Percentiles rank a stretch among this genome's conserved stretches.
These are phyloP conservation scores for Piezodorus guildinii DNA, from an alignment of 1,140 invertebrate species.

Conservation along the genomic window DNA sequence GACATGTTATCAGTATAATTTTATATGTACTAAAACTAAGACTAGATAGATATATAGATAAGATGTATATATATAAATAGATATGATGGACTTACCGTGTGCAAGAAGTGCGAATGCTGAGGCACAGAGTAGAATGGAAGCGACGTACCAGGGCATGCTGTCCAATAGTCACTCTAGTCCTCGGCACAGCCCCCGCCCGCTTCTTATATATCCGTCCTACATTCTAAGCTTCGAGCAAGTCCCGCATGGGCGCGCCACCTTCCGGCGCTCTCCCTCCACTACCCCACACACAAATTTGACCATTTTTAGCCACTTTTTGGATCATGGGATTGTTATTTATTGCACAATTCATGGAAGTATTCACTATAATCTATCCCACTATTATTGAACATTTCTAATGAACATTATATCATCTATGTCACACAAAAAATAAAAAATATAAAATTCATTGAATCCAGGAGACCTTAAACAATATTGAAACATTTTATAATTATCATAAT, in stretches of 20 bases:
- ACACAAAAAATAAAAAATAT: too few relatives aligned
- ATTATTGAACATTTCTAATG: too few relatives aligned
- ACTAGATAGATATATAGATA: not conserved
- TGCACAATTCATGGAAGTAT: too few relatives aligned
- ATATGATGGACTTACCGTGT: not conserved
- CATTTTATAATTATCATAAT: too few relatives aligned
- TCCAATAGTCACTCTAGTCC: not conserved
- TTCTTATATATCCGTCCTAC: slow-evolving; percentile 13
- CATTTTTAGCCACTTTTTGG: too few relatives aligned
- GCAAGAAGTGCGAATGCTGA: not conserved
- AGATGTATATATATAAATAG: too few relatives aligned
- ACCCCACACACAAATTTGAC: not conserved
- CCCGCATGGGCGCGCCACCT: not conserved
- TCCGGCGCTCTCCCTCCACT: not conserved
- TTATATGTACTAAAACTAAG: not conserved
- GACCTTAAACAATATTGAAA: too few relatives aligned
- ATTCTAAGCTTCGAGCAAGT: not conserved
- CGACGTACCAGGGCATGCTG: not conserved
- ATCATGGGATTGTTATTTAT: too few relatives aligned
- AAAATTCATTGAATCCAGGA: too few relatives aligned
- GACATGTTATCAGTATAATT: not conserved
- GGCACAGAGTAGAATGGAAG: not conserved
- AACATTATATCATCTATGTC: too few relatives aligned
- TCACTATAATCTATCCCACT: too few relatives aligned
- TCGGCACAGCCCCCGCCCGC: not conserved